Base-by-base conservation (phyloP, 2,888 invertebrate genomes). In the Ophonus ardosiacus region DNA sequence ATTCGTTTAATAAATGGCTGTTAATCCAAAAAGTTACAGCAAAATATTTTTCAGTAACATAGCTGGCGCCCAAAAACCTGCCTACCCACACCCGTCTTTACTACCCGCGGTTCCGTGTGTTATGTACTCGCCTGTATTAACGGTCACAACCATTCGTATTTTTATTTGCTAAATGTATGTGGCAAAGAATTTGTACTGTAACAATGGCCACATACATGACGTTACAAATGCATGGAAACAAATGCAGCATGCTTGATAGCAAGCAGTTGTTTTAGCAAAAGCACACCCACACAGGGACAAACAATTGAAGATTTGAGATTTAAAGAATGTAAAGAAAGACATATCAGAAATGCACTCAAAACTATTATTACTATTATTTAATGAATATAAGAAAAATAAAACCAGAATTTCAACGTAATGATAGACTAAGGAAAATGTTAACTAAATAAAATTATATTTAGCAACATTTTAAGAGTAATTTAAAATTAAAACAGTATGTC, bases 211-310 rank as follows among this genome's bases (percentile, higher is more conserved):
- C 43, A 51, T 71, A 31, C 31, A 31, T 31, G 31, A 10, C 17
- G 18, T 71, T 24, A 43, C 43, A 15, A 40, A 71, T 71, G 71
- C 71, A 71, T 71, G 65, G 71, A 40, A 40, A 71, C 71, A 71
- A 71, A 18, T 71, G 71, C 71, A 71, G 15, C 71, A 43, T 71
- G 71, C 71, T 18, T 71, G 71, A 43, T 17, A 71, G 43, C 71
- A 71, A 17, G 71, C 71, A 71, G 40, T 71, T 71, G 71, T 71
- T 71, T 63, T 43, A 43, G 71, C 71, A 43, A 43, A 71, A 21
- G 43, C 71, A 71, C 71, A 71, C 18, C 43, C 71, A 71, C 71
- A 71, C 61, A 8, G 17, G 40, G 43, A 71, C 15, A 71, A 71
- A 71, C 2, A 43, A 10, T 40, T 31, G 65, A 65, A 31, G 24